Base-by-base conservation (phyloP, 2,797 vertebrate species). In the Trachops cirrhosus region DNA sequence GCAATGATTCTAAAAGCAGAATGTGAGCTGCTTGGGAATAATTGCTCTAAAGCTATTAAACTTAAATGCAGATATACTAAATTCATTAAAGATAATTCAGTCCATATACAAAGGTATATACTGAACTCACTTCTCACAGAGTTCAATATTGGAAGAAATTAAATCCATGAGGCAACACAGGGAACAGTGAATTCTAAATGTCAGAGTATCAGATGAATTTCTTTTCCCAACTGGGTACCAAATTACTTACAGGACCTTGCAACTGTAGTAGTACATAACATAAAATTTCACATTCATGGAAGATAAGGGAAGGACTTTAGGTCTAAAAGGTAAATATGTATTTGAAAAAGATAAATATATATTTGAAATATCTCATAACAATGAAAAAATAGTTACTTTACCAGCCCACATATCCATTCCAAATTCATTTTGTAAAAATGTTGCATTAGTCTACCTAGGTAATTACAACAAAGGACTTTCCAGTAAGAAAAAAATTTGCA, bases 341-440 rank as follows among this genome's bases (percentile, higher is more conserved):
- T 82, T 95, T 87, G 39, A 84, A 92, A 95, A 89, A 62, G 34
- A n/a, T 84, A 94, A 90, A 84, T 12, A 75, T 64, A 57, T 83
- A 77, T 82, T 95, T 87, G 41, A 84, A 41, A 73, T 70, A 32
- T 39, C 54, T 90, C n/a, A 32, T 84, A 91, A 93, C 18, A 80
- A 75, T 73, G 8, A 67, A 86, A 96, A 64, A 26, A 52, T 62
- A 86, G 39, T 87, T 80, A 84, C 12, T 86, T 73, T 44, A 89
- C 16, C 11, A 85, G 84, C 24, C 48, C 67, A 74, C 6, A 16
- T 6, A 83, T n/a, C 52, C 32, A 90, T 67, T 93, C 26, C 32
- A 85, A 89, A 84, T 92, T 78, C 26, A 96, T 77, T 96, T n/a
- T 93, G 29, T 54, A 89, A 93, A 84, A 73, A 73, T 64, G 93